Conservation (phyloP, 2,113 vertebrate genomes). For the Peromyscus maniculatus region DNA sequence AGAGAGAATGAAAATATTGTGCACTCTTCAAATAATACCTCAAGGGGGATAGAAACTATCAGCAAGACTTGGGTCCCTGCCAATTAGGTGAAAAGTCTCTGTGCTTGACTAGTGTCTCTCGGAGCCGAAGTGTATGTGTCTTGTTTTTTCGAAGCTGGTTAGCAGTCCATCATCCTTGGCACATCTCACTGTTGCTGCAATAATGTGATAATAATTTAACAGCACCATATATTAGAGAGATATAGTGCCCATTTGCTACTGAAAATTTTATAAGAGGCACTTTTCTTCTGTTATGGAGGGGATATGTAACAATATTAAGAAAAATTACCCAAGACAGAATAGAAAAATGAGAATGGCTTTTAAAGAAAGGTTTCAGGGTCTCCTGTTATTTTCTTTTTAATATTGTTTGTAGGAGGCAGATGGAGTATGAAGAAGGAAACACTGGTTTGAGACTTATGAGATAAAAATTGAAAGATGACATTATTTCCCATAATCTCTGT, state of each 20-base stretch:
- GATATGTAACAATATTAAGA: slow-evolving; percentile 37
- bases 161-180: slow-evolving; percentile 74
- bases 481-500: not conserved
- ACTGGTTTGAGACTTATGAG: not conserved
- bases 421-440: not conserved
- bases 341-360: slow-evolving; percentile 55
- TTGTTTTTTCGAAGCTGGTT: slow-evolving; percentile 71
- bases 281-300: slow-evolving; percentile 27
- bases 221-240: slow-evolving; percentile 44
- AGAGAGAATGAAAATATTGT: slow-evolving; percentile 38
- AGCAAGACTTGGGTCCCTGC: slow-evolving; percentile 22
- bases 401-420: not conserved
- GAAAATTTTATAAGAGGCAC: slow-evolving; percentile 66
- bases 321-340: not conserved
- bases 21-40: slow-evolving; percentile 76
- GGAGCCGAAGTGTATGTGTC: slow-evolving; percentile 70
- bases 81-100: slow-evolving; percentile 67
- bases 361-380: not conserved
- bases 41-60: slow-evolving; percentile 70
- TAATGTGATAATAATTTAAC: slow-evolving; percentile 81
- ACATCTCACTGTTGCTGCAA: slow-evolving; percentile 71
- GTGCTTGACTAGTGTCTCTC: slow-evolving; percentile 66
- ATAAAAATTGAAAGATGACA: not conserved
- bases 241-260: slow-evolving; percentile 68
- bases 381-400: slow-evolving; percentile 28